Percentiles rank a stretch among this genome's conserved stretches.
Conservation (phyloP, 92 coral and sea anemone species). For the Palythoa grandiflora region DNA sequence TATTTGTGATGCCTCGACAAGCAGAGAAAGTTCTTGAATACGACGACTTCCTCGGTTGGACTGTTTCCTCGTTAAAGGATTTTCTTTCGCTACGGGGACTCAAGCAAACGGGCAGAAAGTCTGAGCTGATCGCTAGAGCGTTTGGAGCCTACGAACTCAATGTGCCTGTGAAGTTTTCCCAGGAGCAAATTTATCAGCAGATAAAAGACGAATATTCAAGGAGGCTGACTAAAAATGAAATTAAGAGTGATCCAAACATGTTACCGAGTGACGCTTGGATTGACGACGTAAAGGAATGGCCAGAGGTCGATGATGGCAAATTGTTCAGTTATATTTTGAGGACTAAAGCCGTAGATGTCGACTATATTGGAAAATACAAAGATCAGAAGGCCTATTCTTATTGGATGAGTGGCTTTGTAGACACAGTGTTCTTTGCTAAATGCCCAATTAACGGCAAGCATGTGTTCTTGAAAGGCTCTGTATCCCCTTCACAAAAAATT, state of each 20-base stretch:
- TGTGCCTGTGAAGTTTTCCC: conserved; percentile 52
- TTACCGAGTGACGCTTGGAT: conserved; percentile 33
- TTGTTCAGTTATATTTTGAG: conserved; percentile 47
- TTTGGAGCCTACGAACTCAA: conserved; percentile 62
- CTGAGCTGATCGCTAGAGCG: conserved; percentile 64
- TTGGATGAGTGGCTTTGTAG: conserved; percentile 52
- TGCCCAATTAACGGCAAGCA: conserved; percentile 32
- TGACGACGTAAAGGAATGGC: conserved; percentile 50
- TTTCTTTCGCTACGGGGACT: conserved; percentile 56
- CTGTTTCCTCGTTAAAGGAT: conserved; percentile 49
- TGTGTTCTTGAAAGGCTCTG: conserved; percentile 45
- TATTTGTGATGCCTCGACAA: conserved; percentile 44
- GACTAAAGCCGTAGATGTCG: conserved; percentile 37
- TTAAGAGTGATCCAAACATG: conserved; percentile 55
- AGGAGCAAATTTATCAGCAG: conserved; percentile 45
- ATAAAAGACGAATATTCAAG: conserved; percentile 48
- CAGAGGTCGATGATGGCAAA: conserved; percentile 57
- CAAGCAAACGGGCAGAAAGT: conserved; percentile 58
- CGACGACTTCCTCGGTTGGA: conserved; percentile 48
- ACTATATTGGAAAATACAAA: conserved; percentile 8
- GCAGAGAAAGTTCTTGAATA: conserved; percentile 47
- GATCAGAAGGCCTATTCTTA: conserved; percentile 5
- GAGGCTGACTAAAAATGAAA: conserved; percentile 44
- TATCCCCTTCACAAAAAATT: conserved; percentile 67
- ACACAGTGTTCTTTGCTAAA: conserved; percentile 42